phyloP scores from a whole-genome alignment of 2,113 vertebrate species.

The Dicerorhinus sumatrensis region DNA sequence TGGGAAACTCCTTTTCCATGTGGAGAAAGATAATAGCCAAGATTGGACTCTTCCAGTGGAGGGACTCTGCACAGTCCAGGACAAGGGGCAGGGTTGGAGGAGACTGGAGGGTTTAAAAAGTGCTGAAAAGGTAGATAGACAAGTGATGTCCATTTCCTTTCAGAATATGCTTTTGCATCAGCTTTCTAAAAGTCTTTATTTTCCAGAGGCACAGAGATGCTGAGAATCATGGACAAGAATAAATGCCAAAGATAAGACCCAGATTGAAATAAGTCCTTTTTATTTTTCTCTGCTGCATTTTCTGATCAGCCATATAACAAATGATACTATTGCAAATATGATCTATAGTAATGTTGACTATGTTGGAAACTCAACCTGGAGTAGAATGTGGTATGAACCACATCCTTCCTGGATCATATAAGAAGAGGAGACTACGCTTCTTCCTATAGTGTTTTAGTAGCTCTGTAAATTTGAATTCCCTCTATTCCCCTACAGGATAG shows the following conservation, averaged over 20 bases:
- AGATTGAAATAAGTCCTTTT: background rate
- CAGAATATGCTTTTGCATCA: background rate
- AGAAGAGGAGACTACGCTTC: background rate
- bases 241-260: background rate
- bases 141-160: background rate
- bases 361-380: background rate
- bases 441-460: background rate
- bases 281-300: background rate
- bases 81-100: rapidly evolving
- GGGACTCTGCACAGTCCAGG: rapidly evolving
- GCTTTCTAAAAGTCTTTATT: background rate
- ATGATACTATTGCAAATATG: background rate
- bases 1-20: background rate
- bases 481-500: background rate
- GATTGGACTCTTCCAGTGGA: background rate
- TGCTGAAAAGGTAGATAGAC: background rate
- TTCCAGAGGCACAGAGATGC: background rate
- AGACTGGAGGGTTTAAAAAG: background rate
- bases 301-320: background rate
- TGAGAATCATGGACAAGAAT: background rate
- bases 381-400: background rate
- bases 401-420: background rate
- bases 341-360: background rate
- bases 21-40: background rate
- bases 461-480: background rate